These are phyloP conservation scores for Papilio elwesi DNA, from an alignment of 2,888 invertebrate species.

Conservation along the genomic window DNA sequence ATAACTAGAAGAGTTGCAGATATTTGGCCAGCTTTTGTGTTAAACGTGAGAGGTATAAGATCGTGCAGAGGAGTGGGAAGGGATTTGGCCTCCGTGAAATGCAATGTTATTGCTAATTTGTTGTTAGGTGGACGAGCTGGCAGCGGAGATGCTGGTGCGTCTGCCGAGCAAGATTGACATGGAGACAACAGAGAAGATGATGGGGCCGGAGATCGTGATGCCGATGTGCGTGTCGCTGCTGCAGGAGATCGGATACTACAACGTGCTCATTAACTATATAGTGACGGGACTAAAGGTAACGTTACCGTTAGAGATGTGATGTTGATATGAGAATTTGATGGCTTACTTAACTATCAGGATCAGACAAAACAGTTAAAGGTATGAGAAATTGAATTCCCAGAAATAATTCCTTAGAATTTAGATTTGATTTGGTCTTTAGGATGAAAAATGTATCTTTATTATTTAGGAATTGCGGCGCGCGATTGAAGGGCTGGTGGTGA, in stretches of 20 bases:
- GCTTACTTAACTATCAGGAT: no score
- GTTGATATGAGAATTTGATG: not conserved
- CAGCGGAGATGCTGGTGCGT: slow-evolving; percentile 88
- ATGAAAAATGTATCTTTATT: slow-evolving; percentile 4
- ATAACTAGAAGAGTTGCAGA: no score
- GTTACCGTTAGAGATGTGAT: not conserved
- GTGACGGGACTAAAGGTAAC: slow-evolving; percentile 65
- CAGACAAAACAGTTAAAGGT: not conserved
- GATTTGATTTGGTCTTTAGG: not conserved
- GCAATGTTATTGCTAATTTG: no score
- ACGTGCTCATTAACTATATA: slow-evolving; percentile 66
- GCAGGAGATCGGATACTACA: slow-evolving; percentile 87
- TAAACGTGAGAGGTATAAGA: no score
- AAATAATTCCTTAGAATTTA: not conserved
- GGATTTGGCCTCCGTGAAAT: no score
- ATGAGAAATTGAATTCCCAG: not conserved
- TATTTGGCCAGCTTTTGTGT: no score
- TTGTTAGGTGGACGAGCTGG: slow-evolving; percentile 79
- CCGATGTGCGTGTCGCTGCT: slow-evolving; percentile 93
- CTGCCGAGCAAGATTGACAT: slow-evolving; percentile 90
- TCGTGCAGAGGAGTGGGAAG: no score
- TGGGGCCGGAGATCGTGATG: slow-evolving; percentile 87
- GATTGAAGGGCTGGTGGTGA: slow-evolving; percentile 93
- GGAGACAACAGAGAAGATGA: slow-evolving; percentile 89
- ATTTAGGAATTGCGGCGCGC: slow-evolving; percentile 88